Evolutionary conservation across 2,113 vertebrate species (phyloP).

Genomic region (Rhegmatorhina hoffmannsi): DNA sequence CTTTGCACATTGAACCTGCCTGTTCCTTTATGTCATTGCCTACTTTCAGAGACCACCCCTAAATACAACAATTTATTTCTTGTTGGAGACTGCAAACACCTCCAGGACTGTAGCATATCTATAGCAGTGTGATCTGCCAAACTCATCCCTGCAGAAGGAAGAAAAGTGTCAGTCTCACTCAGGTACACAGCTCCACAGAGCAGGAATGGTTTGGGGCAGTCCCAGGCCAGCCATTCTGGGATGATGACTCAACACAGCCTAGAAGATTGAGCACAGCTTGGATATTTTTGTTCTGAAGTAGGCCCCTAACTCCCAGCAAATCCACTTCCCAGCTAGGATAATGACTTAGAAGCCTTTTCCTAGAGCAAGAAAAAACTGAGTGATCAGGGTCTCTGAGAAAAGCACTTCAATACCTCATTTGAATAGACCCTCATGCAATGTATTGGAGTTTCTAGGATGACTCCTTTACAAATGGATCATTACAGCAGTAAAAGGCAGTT

Average conservation of each 20-base stretch:
- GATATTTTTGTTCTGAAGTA: slow-evolving; percentile 6
- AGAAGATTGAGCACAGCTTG: background rate
- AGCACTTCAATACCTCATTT: slow-evolving; percentile 45
- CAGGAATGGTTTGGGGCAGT: background rate
- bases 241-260: background rate
- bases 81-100: background rate
- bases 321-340: background rate
- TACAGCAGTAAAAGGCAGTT: slow-evolving; percentile 43
- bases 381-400: slow-evolving; percentile 15
- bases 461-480: slow-evolving; percentile 55
- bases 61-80: background rate
- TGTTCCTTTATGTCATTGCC: background rate
- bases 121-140: background rate
- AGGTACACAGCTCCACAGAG: background rate
- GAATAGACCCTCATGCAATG: background rate
- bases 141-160: background rate
- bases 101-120: accelerated
- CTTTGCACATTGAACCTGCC: background rate
- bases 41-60: accelerated
- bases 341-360: slow-evolving; percentile 22
- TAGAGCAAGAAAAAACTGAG: background rate
- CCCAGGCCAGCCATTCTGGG: background rate
- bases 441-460: slow-evolving; percentile 59
- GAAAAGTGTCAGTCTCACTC: background rate
- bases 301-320: background rate